Evolutionary conservation across 1,140 invertebrate genomes (phyloP).

Genomic region (Diachasma alloeum): DNA sequence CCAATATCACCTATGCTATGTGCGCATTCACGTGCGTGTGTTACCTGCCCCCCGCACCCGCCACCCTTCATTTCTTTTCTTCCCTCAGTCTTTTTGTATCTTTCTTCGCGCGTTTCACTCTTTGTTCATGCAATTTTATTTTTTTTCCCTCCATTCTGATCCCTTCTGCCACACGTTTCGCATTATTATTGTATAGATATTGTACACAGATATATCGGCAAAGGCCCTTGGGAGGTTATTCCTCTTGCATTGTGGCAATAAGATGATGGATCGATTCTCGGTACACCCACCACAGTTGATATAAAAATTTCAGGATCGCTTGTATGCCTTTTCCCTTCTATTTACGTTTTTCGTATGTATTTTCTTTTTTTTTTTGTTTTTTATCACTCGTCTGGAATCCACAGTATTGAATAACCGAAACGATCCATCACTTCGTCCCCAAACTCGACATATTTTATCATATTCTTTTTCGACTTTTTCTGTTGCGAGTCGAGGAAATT

Average conservation of each 20-base stretch:
- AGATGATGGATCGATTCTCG: slow-evolving; percentile 4
- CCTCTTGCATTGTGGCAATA: background rate
- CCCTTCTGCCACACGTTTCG: background rate
- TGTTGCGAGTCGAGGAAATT: background rate
- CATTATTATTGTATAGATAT: slow-evolving; percentile 6
- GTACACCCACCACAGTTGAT: background rate
- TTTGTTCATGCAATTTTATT: background rate
- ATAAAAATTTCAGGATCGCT: slow-evolving; percentile 6
- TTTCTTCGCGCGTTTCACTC: background rate
- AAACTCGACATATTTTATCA: background rate
- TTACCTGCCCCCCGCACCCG: background rate
- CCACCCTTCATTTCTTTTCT: background rate
- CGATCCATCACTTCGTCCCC: slow-evolving; percentile 1
- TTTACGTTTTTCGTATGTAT: background rate
- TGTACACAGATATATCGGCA: background rate
- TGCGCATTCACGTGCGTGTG: slow-evolving; percentile 6
- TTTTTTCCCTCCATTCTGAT: background rate
- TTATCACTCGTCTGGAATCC: background rate
- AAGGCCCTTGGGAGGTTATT: background rate
- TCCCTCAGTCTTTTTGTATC: background rate
- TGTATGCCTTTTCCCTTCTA: background rate
- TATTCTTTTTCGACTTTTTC: background rate
- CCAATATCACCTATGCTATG: slow-evolving; percentile 26
- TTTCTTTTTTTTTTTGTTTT: background rate
- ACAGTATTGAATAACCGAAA: background rate